Base-by-base conservation (phyloP, 2,113 vertebrate species). In the Sorex araneus region DNA sequence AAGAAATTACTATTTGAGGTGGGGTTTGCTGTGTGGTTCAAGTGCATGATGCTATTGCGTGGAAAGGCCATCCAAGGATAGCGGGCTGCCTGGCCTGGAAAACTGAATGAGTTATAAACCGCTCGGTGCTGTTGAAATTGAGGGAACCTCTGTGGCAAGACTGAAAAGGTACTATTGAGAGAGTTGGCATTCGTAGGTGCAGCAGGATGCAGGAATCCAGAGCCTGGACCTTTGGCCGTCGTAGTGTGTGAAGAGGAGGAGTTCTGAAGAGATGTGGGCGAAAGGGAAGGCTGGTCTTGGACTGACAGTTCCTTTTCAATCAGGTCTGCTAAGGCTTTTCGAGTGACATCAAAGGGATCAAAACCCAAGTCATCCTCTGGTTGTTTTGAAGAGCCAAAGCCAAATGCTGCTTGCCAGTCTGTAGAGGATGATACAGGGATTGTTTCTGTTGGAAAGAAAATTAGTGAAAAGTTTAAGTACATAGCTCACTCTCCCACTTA, bases 391-490 rank as follows among this genome's bases (percentile, higher is more conserved):
- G 99, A 99, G 97, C 99, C 99, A 95, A 99, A 99, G 96, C 99
- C 99, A 92, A 99, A 99, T 21, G 99, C 99, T 21, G 99, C 99
- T 98, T 99, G 99, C 99, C 99, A 99, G 98, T 99, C 99, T 98
- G 99, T 99, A 94, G 99, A 99, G 64, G 99, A 99, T 23, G 99
- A 99, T 94, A 99, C 99, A 91, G 99, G 99, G 97, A 99, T 99
- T 97, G 99, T 99, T 98, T 99, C 99, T 99, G 98, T 74, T 23
- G 13, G 75, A 92, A 74, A 66, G 45, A 96, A 87, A 95, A 91
- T 87, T 8, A 84, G 60, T 63, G 74, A 84, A 50, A 8, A 95
- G 50, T 82, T 80, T 84, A 96, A 87, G 76, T n/a, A 79, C 4
- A 75, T 0, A 91, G 25, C 21, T 86, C 47, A 66, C 15, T 77